phyloP scores from a whole-genome alignment of 2,113 vertebrate species.

The Caracal caracal region DNA sequence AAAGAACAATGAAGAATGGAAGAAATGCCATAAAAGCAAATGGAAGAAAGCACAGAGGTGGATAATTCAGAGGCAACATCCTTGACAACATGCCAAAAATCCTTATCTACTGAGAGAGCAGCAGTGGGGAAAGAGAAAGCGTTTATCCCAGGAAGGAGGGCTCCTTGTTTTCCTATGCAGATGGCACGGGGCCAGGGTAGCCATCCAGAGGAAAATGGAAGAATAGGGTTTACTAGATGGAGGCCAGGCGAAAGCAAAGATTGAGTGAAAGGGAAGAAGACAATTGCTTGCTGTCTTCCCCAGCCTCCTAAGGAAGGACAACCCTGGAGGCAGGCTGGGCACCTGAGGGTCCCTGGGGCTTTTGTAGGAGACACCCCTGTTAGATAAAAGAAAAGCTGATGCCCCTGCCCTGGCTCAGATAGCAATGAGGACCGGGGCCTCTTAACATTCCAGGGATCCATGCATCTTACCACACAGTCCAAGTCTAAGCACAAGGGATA shows the following conservation, averaged over 20 bases:
- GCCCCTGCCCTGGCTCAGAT: neutral
- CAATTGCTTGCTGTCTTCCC: constrained; percentile 47
- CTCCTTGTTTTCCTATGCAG: neutral
- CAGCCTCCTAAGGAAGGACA: neutral
- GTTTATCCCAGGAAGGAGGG: constrained; percentile 59
- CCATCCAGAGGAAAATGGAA: constrained; percentile 51
- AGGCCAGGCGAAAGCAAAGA: constrained; percentile 61
- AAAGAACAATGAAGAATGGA: constrained; percentile 54
- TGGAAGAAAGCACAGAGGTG: constrained; percentile 57
- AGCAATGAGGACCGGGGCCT: neutral
- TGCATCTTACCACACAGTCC: neutral
- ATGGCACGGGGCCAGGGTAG: constrained; percentile 57
- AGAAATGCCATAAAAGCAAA: constrained; percentile 77
- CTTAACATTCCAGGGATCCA: neutral
- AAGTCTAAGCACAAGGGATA: neutral
- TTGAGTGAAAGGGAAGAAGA: constrained; percentile 24
- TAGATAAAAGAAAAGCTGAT: constrained; percentile 43
- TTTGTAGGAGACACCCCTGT: constrained; percentile 22
- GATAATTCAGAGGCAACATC: constrained; percentile 68
- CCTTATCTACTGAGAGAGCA: constrained; percentile 66
- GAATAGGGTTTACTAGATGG: constrained; percentile 55
- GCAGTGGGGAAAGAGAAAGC: constrained; percentile 42
- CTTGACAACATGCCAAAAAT: constrained; percentile 73
- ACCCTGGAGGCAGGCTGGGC: neutral
- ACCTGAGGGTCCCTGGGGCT: constrained; percentile 48